Conservation (phyloP, 2,888 invertebrate species). For the Mesorhabditis belari region DNA sequence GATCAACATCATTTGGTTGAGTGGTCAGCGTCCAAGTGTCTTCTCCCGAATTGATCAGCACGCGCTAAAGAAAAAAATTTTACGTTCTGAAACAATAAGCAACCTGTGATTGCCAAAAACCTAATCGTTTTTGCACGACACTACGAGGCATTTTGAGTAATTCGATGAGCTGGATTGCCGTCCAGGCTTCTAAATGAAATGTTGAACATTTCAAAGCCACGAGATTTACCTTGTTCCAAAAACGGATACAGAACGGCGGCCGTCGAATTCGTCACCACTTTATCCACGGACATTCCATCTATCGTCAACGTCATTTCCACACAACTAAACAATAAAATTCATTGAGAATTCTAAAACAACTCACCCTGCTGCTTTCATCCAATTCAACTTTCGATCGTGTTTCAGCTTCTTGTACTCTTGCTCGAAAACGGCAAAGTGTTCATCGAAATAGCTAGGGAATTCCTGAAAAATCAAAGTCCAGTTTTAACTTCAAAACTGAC, state of each 20-base stretch:
- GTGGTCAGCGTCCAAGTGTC: not conserved
- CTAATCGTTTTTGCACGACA: slow-evolving; percentile 26
- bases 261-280: slow-evolving; percentile 27
- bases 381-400: slow-evolving; percentile 27
- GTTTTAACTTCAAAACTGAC: slow-evolving; percentile 4
- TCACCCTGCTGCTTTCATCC: slow-evolving; percentile 25
- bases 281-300: slow-evolving; percentile 25
- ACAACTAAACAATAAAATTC: slow-evolving; percentile 9
- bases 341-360: not conserved
- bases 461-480: slow-evolving; percentile 12
- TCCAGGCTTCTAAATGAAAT: slow-evolving; percentile 18
- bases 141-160: slow-evolving; percentile 15
- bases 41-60: not conserved
- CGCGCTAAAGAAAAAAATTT: not conserved
- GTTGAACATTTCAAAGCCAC: not conserved
- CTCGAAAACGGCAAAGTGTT: slow-evolving; percentile 19
- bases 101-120: slow-evolving; percentile 35
- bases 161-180: slow-evolving; percentile 25
- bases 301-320: slow-evolving; percentile 30
- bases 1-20: not conserved
- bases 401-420: slow-evolving; percentile 16
- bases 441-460: slow-evolving; percentile 17
- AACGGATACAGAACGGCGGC: slow-evolving; percentile 37
- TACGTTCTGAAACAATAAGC: not conserved
- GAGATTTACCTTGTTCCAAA: slow-evolving; percentile 25